Evolutionary conservation across 1,140 invertebrate genomes (phyloP).

Genomic region (Pararge aegeria): DNA sequence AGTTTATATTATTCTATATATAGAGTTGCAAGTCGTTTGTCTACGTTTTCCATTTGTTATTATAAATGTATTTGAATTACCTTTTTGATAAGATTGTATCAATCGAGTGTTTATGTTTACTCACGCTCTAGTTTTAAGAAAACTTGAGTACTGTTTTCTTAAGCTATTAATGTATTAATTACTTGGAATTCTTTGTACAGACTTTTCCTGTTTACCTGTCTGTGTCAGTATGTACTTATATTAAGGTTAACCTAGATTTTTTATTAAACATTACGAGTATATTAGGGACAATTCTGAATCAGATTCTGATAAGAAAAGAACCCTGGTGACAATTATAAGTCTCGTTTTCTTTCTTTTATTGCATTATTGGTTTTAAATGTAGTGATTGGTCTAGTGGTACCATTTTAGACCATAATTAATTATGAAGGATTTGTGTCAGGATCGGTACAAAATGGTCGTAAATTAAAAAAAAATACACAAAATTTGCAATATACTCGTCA

Average conservation of each 20-base stretch:
- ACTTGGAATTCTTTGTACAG: not conserved
- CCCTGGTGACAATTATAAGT: no score
- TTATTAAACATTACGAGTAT: no score
- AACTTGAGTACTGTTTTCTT: constrained; percentile 11
- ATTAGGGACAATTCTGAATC: no score
- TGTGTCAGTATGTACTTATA: not conserved
- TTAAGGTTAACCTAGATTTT: not conserved
- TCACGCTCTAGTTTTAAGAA: constrained; percentile 23
- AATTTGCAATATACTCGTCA: no score
- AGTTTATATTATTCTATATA: constrained; percentile 35
- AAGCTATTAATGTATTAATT: constrained; percentile 3
- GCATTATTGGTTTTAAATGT: no score
- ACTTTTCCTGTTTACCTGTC: constrained; percentile 5
- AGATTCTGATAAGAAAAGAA: no score
- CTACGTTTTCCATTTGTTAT: constrained; percentile 24
- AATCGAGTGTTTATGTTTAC: constrained; percentile 39
- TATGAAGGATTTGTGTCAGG: no score
- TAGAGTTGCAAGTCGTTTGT: constrained; percentile 38
- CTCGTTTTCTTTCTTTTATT: no score
- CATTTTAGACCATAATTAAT: no score
- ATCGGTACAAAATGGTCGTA: no score
- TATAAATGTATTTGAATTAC: constrained; percentile 35
- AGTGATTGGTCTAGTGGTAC: no score
- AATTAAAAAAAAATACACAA: no score
- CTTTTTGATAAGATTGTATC: constrained; percentile 39